A percentile compares a stretch with the other conserved stretches of the same genome.
Conservation (phyloP, 2,888 invertebrate genomes). For the Trichopria drosophilae region DNA sequence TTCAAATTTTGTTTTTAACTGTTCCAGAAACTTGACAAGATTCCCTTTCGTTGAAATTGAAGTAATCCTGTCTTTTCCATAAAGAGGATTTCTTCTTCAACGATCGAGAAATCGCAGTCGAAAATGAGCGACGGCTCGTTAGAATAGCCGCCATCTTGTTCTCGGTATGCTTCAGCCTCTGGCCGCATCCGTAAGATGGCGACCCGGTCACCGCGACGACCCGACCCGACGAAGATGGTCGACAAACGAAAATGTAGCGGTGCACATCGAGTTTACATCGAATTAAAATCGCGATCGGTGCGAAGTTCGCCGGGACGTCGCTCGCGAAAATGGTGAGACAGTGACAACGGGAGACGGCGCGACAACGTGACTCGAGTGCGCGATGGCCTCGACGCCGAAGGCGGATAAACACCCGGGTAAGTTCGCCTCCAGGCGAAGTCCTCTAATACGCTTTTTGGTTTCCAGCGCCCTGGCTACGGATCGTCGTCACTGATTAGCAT, state of each 20-base stretch:
- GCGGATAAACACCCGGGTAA: conserved; percentile 56
- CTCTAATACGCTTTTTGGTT: neutral
- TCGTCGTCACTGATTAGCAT: too few species aligned
- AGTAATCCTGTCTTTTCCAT: too few species aligned
- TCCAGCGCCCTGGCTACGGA: neutral
- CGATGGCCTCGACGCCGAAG: conserved; percentile 56
- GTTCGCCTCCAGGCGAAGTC: too few species aligned
- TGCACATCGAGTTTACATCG: conserved; percentile 55
- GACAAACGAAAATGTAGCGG: conserved; percentile 57
- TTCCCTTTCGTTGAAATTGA: too few species aligned
- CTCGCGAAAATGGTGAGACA: conserved; percentile 52
- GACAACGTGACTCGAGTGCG: conserved; percentile 32
- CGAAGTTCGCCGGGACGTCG: conserved; percentile 47
- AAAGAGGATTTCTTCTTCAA: too few species aligned
- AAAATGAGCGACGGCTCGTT: too few species aligned
- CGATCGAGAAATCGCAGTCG: too few species aligned
- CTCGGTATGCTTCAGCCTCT: too few species aligned
- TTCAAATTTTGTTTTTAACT: too few species aligned
- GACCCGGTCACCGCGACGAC: conserved; percentile 22
- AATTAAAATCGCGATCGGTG: conserved; percentile 53
- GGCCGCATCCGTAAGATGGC: conserved; percentile 41
- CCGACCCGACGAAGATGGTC: conserved; percentile 54
- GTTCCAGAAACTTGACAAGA: conserved; percentile 26
- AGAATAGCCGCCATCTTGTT: too few species aligned
- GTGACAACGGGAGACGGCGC: conserved; percentile 41